Evolutionary conservation across 2,797 vertebrate genomes (phyloP).

Genomic region (Sebastiscus albofasciatus): DNA sequence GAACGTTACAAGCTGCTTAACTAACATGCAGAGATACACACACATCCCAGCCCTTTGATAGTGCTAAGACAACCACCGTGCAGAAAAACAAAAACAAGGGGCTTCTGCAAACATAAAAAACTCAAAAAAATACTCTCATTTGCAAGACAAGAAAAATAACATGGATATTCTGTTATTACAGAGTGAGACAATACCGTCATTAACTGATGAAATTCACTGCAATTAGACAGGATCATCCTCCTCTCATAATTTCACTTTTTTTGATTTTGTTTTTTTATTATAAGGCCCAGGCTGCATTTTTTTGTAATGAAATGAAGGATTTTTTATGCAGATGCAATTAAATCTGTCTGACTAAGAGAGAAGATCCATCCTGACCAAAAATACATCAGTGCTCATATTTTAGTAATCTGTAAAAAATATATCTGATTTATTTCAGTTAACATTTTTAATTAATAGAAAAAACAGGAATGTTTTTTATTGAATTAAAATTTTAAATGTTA

Average conservation of each 20-base stretch:
- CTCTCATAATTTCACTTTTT: conserved; percentile 46
- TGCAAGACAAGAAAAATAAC: conserved; percentile 56
- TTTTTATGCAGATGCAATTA: conserved; percentile 48
- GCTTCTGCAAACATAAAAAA: conserved; percentile 62
- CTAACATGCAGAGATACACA: conserved; percentile 70
- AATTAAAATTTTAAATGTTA: background rate
- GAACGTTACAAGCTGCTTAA: conserved; percentile 72
- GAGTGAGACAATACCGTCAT: conserved; percentile 72
- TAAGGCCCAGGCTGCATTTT: conserved; percentile 38
- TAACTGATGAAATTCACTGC: conserved; percentile 77
- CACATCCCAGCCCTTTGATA: conserved; percentile 63
- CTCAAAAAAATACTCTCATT: conserved; percentile 52
- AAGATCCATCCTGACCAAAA: conserved; percentile 7
- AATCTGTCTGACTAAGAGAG: conserved; percentile 17
- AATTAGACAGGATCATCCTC: conserved; percentile 64
- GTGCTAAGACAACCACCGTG: conserved; percentile 43
- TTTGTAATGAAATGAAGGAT: conserved; percentile 43
- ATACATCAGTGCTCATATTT: conserved; percentile 3
- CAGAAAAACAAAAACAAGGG: conserved; percentile 74
- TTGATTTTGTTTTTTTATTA: conserved; percentile 16
- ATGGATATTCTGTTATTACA: conserved; percentile 40
- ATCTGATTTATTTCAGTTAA: conserved; percentile 12
- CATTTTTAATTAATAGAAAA: conserved; percentile 8
- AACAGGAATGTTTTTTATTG: background rate
- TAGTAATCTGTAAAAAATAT: conserved; percentile 20